A percentile compares a stretch with the other conserved stretches of the same genome.
Evolutionary conservation across 1,140 invertebrate genomes (phyloP).

Genomic region (Aphidius ervi): DNA sequence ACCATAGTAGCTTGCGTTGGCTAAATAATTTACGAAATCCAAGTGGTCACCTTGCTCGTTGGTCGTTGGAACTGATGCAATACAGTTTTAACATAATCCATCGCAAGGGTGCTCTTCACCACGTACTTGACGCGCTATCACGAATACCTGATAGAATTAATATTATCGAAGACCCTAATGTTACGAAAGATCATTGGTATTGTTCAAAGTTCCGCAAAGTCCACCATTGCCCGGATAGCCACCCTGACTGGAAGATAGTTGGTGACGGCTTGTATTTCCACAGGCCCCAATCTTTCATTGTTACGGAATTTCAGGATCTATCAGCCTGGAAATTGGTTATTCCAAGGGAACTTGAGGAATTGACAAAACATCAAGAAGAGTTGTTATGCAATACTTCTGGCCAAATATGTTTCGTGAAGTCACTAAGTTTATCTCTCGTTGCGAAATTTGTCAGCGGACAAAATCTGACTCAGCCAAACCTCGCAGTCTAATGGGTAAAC

Average conservation of each 20-base stretch:
- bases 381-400: slow-evolving; percentile 31
- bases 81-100: slow-evolving; percentile 28
- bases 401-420: slow-evolving; percentile 31
- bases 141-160: slow-evolving; percentile 4
- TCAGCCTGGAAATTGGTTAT: slow-evolving; percentile 32
- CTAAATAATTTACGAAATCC: slow-evolving; percentile 37
- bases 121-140: slow-evolving; percentile 30
- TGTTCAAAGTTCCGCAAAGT: slow-evolving; percentile 10
- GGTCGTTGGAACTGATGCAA: slow-evolving; percentile 17
- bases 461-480: slow-evolving; percentile 18
- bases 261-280: slow-evolving; percentile 17
- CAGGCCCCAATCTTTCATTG: slow-evolving; percentile 12
- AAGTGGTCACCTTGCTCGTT: slow-evolving; percentile 18
- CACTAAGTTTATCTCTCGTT: slow-evolving; percentile 20
- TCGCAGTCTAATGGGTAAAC: slow-evolving; percentile 18
- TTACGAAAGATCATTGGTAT: slow-evolving; percentile 22
- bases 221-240: slow-evolving; percentile 12
- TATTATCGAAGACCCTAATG: neutral
- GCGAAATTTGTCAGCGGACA: slow-evolving; percentile 20
- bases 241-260: slow-evolving; percentile 15
- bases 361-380: slow-evolving; percentile 28
- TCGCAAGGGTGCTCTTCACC: slow-evolving; percentile 31
- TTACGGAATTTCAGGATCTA: slow-evolving; percentile 12
- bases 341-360: slow-evolving; percentile 31
- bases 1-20: slow-evolving; percentile 45